Evolutionary conservation across 2,113 vertebrate genomes (phyloP).

Genomic region (Trogon melanurus): DNA sequence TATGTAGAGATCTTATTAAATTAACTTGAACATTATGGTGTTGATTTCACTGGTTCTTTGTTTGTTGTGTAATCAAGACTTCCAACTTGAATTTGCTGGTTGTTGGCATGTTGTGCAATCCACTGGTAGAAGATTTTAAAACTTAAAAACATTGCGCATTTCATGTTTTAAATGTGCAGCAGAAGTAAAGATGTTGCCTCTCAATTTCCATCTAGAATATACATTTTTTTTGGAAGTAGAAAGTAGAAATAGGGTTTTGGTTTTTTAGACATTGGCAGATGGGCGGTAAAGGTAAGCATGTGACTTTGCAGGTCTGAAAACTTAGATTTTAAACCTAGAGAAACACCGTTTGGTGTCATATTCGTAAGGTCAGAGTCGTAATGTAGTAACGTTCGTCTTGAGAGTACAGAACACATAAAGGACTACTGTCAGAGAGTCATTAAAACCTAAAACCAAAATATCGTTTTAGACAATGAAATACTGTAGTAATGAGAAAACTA

Average conservation of each 20-base stretch:
- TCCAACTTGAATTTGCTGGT: not conserved
- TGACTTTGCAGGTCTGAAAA: slow-evolving; percentile 21
- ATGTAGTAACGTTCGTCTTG: not conserved
- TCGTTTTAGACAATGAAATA: not conserved
- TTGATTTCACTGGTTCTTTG: not conserved
- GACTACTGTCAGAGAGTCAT: not conserved
- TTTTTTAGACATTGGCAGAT: not conserved
- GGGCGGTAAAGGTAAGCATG: not conserved
- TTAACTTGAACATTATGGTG: not conserved
- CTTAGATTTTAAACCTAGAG: slow-evolving; percentile 19
- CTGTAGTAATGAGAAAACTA: not conserved
- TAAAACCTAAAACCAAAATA: not conserved
- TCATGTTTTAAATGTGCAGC: not conserved
- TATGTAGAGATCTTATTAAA: not conserved
- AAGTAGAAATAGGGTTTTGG: not conserved
- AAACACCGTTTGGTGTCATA: not conserved
- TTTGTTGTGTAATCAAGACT: not conserved
- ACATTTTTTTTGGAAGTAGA: not conserved
- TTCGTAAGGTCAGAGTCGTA: not conserved
- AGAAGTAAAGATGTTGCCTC: not conserved
- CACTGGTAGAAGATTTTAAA: not conserved
- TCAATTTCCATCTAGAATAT: not conserved
- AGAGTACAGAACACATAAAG: not conserved
- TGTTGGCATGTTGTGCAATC: not conserved
- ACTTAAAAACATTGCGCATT: not conserved